Evolutionary conservation across 2,888 invertebrate genomes (phyloP).

Genomic region (Pristionchus maxplancki): DNA sequence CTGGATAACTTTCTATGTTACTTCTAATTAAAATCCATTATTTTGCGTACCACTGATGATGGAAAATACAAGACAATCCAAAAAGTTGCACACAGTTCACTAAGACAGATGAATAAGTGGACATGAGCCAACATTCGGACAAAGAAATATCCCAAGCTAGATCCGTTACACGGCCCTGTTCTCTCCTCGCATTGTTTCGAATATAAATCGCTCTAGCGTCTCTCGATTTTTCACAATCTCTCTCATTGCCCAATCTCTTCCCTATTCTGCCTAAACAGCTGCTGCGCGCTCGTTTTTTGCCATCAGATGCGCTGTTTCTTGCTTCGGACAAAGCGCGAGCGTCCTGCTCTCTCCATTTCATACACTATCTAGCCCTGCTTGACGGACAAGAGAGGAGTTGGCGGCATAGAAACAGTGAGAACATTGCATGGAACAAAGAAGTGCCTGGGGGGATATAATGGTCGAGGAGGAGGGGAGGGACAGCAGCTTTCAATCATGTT

Average conservation of each 20-base stretch:
- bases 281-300: constrained; percentile 7
- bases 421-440: not conserved
- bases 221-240: not conserved
- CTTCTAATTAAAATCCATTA: no score
- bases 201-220: not conserved
- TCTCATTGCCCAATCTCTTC: not conserved
- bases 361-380: not conserved
- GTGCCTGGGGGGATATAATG: not conserved
- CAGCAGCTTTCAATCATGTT: not conserved
- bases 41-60: no score
- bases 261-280: not conserved
- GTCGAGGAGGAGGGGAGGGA: not conserved
- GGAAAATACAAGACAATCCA: no score
- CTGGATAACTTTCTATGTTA: no score
- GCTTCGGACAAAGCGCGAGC: not conserved
- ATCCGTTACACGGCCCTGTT: not conserved
- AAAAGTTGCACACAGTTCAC: no score
- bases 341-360: not conserved
- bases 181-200: not conserved
- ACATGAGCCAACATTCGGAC: not conserved
- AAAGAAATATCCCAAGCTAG: not conserved
- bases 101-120: not conserved
- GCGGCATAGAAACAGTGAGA: not conserved
- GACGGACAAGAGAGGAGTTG: not conserved
- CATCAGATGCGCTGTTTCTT: not conserved